phyloP scores from a whole-genome alignment of 2,113 vertebrate species.

The Chascanopsetta lugubris region DNA sequence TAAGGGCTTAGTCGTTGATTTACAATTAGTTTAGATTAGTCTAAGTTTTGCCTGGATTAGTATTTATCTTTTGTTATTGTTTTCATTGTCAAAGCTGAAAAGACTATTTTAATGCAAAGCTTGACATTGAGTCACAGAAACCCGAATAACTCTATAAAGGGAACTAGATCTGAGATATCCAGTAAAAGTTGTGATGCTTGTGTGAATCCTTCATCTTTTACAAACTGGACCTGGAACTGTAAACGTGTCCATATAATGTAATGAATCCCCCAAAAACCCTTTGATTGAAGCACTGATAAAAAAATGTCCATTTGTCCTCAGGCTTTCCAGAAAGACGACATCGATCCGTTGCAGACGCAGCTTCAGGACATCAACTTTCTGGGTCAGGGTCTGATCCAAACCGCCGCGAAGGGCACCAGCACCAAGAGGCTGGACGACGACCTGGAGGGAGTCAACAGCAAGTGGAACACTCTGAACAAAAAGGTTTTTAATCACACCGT shows the following conservation, averaged over 20 bases:
- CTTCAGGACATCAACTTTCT: constrained; percentile 92
- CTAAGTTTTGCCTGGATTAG: no score
- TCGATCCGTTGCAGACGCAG: constrained; percentile 90
- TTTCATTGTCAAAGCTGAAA: no score
- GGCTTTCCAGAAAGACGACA: constrained; percentile 95
- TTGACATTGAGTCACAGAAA: no score
- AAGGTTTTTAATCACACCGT: constrained; percentile 82
- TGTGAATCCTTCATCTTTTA: constrained; percentile 1
- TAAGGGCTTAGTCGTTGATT: background rate
- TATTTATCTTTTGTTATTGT: no score
- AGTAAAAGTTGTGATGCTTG: background rate
- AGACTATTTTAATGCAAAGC: no score
- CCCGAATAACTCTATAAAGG: background rate
- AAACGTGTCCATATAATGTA: background rate
- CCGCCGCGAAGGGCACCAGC: constrained; percentile 87
- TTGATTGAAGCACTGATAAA: constrained; percentile 3
- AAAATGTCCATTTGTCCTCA: constrained; percentile 60
- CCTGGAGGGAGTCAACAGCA: constrained; percentile 87
- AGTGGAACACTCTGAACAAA: constrained; percentile 97
- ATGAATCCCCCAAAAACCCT: background rate
- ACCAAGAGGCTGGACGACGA: constrained; percentile 88
- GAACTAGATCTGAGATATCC: background rate
- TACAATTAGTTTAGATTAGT: background rate
- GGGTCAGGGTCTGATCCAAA: constrained; percentile 95
- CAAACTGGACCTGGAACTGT: background rate